phyloP scores from a whole-genome alignment of 1,140 invertebrate species.

The Hypsibius dujardini region DNA sequence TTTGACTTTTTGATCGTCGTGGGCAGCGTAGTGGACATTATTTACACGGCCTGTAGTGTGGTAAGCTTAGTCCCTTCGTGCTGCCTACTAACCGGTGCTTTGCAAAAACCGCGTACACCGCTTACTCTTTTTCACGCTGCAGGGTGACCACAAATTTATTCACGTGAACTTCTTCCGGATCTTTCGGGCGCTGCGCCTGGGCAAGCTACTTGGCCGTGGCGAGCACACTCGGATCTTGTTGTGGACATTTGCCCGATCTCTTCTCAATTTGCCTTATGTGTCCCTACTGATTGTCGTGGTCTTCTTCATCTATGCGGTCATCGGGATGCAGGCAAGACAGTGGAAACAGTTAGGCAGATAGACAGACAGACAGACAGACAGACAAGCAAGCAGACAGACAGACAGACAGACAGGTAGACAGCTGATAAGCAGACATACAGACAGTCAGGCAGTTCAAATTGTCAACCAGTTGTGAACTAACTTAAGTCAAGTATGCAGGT shows the following conservation, averaged over 20 bases:
- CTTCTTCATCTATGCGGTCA: slow-evolving; percentile 25
- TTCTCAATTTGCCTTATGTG: slow-evolving; percentile 25
- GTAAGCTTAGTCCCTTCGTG: background rate
- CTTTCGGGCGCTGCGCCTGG: slow-evolving; percentile 21
- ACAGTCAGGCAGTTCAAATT: too few relatives aligned
- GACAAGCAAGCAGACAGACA: too few relatives aligned
- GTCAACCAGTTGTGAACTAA: too few relatives aligned
- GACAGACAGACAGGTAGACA: too few relatives aligned
- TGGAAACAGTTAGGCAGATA: too few relatives aligned
- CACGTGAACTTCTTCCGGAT: slow-evolving; percentile 22
- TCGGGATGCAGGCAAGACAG: slow-evolving; percentile 24
- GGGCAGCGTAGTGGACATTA: slow-evolving; percentile 26
- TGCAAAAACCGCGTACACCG: slow-evolving; percentile 37
- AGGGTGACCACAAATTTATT: background rate
- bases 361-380: too few relatives aligned
- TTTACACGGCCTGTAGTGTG: background rate
- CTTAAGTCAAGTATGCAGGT: slow-evolving; percentile 1
- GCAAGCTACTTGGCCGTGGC: slow-evolving; percentile 22
- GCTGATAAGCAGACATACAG: too few relatives aligned
- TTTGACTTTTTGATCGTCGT: slow-evolving; percentile 82
- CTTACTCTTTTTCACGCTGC: background rate
- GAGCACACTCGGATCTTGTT: slow-evolving; percentile 23
- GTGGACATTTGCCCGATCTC: slow-evolving; percentile 25
- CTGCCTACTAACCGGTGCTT: slow-evolving; percentile 38
- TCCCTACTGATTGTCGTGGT: slow-evolving; percentile 23